Evolutionary conservation across 2,797 vertebrate species (phyloP).

Genomic region (Perodicticus potto): DNA sequence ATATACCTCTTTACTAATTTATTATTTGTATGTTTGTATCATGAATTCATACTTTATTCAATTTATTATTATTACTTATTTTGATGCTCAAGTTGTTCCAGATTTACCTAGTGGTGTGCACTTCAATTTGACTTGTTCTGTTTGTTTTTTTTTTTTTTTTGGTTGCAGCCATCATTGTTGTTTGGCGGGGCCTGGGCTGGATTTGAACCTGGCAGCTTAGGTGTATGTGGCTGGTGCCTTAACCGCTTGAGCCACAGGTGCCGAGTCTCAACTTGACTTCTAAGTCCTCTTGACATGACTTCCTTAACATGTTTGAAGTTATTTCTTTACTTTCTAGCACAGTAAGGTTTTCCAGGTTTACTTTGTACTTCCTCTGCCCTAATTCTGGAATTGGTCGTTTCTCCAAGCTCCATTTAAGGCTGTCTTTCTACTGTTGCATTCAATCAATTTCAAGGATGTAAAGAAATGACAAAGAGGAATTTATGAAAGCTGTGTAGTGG

Average conservation of each 20-base stretch:
- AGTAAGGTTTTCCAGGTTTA: neutral
- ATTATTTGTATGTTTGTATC: neutral
- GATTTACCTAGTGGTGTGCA: neutral
- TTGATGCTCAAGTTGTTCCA: neutral
- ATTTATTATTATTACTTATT: slow-evolving; percentile 3
- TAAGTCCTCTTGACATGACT: neutral
- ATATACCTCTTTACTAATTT: neutral
- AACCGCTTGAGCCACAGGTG: no score
- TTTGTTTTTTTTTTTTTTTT: no score
- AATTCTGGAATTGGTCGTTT: neutral
- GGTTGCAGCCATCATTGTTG: no score
- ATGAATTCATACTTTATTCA: neutral
- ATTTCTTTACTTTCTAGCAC: neutral
- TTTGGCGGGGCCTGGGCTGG: no score
- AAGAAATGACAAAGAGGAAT: neutral
- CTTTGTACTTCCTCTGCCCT: neutral
- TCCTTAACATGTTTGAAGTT: neutral
- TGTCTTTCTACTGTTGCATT: neutral
- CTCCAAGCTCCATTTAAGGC: neutral
- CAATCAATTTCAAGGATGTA: neutral
- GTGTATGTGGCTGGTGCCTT: no score
- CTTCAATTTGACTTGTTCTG: neutral
- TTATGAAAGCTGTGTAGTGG: neutral
- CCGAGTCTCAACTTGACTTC: neutral
- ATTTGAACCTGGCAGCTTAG: no score